A percentile compares a stretch with the other conserved stretches of the same genome.
Conservation (phyloP, 2,888 invertebrate genomes). For the Crioceris asparagi region DNA sequence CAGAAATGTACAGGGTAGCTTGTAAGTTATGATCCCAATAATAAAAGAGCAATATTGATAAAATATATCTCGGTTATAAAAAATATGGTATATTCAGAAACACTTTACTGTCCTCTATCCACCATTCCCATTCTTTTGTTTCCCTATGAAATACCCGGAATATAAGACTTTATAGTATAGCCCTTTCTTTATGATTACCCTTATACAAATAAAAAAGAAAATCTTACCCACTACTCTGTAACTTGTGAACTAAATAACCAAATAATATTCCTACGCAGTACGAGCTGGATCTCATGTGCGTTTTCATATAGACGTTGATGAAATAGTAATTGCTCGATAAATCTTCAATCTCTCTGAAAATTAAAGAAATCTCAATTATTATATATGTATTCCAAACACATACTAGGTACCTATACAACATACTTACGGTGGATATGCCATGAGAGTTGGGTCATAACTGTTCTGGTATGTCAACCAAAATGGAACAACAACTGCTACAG, state of each 20-base stretch:
- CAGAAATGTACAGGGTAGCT: no score
- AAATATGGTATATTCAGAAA: no score
- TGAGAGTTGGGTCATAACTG: conserved; percentile 54
- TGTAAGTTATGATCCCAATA: no score
- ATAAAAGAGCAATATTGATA: no score
- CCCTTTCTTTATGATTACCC: no score
- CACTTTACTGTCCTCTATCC: no score
- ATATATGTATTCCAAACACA: conserved; percentile 6
- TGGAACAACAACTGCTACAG: conserved; percentile 35
- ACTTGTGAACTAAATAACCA: conserved; percentile 53
- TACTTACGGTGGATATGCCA: conserved; percentile 58
- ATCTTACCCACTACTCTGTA: conserved; percentile 51
- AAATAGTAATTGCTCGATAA: conserved; percentile 54
- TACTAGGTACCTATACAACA: conserved; percentile 1
- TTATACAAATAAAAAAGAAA: no score
- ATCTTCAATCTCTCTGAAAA: conserved; percentile 54
- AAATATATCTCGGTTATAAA: no score
- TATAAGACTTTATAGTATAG: no score
- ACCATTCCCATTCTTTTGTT: no score
- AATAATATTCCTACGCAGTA: conserved; percentile 57
- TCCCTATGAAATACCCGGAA: no score
- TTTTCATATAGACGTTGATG: conserved; percentile 56
- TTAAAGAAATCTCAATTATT: conserved; percentile 7
- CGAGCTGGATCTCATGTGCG: conserved; percentile 62
- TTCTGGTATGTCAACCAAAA: conserved; percentile 44